Conservation (phyloP, 1,140 invertebrate species). For the Drosophila yakuba region DNA sequence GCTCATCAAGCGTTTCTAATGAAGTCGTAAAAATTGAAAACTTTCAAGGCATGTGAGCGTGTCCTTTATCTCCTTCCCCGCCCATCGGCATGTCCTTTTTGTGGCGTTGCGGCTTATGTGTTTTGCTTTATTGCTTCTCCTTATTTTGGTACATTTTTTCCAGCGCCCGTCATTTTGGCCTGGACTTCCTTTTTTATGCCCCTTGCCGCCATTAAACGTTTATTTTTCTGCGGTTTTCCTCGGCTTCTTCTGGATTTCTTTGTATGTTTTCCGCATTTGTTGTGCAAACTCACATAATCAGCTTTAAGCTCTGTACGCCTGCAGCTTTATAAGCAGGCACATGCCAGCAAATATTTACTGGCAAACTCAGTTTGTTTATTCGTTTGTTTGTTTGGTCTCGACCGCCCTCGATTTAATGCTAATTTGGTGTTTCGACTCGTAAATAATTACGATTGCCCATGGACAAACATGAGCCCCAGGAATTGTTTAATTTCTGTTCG, state of each 20-base stretch:
- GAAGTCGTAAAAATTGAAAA: slow-evolving; percentile 79
- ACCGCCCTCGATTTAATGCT: slow-evolving; percentile 38
- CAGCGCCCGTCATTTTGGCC: slow-evolving; percentile 9
- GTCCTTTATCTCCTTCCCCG: slow-evolving; percentile 26
- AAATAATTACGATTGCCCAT: slow-evolving; percentile 27
- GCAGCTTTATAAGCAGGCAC: slow-evolving; percentile 14
- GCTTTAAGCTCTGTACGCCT: slow-evolving; percentile 37
- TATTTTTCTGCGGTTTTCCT: slow-evolving; percentile 37
- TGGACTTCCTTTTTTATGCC: slow-evolving; percentile 22
- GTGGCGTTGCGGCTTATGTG: slow-evolving; percentile 40
- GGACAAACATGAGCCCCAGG: neutral
- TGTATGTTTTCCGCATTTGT: slow-evolving; percentile 36
- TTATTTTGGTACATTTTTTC: slow-evolving; percentile 27
- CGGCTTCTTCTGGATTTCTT: slow-evolving; percentile 8
- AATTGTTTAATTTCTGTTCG: slow-evolving; percentile 22
- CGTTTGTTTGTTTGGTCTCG: slow-evolving; percentile 35
- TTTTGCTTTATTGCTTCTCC: slow-evolving; percentile 36
- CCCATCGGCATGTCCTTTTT: slow-evolving; percentile 6
- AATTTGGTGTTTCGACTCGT: slow-evolving; percentile 35
- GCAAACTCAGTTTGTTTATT: slow-evolving; percentile 26
- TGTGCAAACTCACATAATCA: slow-evolving; percentile 39
- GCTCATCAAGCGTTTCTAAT: slow-evolving; percentile 77
- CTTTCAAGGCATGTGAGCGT: slow-evolving; percentile 63
- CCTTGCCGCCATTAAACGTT: slow-evolving; percentile 39
- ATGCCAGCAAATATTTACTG: slow-evolving; percentile 36